Evolutionary conservation across 2,888 invertebrate species (phyloP).

Genomic region (Harpalus rubripes): DNA sequence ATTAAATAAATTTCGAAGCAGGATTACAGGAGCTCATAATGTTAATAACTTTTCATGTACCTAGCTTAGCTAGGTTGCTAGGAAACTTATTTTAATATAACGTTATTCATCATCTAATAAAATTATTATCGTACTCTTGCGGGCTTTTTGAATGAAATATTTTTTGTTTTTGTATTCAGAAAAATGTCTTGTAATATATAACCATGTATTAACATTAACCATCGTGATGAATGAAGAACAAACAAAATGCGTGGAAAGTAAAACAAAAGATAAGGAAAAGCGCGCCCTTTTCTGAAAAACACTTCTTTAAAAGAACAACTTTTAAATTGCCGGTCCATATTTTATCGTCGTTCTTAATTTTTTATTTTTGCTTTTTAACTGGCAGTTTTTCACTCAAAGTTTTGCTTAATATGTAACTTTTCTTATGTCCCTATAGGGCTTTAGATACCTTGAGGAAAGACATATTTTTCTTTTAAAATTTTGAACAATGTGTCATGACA

Average conservation of each 20-base stretch:
- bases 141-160: background rate
- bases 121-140: background rate
- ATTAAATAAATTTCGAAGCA: slow-evolving; percentile 6
- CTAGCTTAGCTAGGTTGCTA: background rate
- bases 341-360: slow-evolving; percentile 37
- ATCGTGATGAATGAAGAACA: slow-evolving; percentile 26
- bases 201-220: slow-evolving; percentile 20
- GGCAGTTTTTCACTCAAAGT: slow-evolving; percentile 17
- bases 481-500: background rate
- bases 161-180: slow-evolving; percentile 1
- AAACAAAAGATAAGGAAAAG: slow-evolving; percentile 34
- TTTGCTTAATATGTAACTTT: slow-evolving; percentile 27
- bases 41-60: background rate
- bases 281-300: slow-evolving; percentile 10
- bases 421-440: background rate
- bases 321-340: slow-evolving; percentile 30
- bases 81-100: background rate
- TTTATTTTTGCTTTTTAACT: slow-evolving; percentile 16
- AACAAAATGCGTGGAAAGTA: slow-evolving; percentile 27
- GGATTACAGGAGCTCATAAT: background rate
- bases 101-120: background rate
- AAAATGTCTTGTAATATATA: slow-evolving; percentile 21
- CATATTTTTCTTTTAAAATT: slow-evolving; percentile 3
- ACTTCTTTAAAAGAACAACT: slow-evolving; percentile 39
- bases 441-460: background rate